Percentiles rank a stretch among this genome's conserved stretches.
These are phyloP conservation scores for Bombus cullumanus DNA, from an alignment of 1,140 invertebrate genomes.

Conservation along the genomic window DNA sequence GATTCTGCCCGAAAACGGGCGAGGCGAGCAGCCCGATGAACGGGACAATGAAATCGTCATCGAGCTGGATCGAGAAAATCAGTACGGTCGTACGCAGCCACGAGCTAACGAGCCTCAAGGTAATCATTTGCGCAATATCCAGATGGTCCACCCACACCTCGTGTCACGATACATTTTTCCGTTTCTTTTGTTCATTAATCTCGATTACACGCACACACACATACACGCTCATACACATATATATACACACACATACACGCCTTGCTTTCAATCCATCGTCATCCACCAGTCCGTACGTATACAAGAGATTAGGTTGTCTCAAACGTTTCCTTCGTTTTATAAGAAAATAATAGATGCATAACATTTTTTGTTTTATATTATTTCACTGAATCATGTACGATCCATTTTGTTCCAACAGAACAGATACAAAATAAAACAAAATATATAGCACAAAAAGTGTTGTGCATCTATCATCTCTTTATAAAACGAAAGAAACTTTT, in stretches of 20 bases:
- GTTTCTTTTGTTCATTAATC: slow-evolving; percentile 18
- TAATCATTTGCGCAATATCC: slow-evolving; percentile 72
- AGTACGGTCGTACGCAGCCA: slow-evolving; percentile 82
- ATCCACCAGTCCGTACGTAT: not conserved
- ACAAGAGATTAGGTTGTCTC: no score
- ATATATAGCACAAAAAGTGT: no score
- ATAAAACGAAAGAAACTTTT: no score
- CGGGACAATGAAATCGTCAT: slow-evolving; percentile 83
- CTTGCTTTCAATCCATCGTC: not conserved
- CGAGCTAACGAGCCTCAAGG: slow-evolving; percentile 83
- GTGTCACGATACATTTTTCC: slow-evolving; percentile 55
- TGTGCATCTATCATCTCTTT: no score
- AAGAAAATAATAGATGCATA: no score
- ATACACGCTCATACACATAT: not conserved
- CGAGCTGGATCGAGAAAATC: slow-evolving; percentile 82
- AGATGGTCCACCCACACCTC: slow-evolving; percentile 43
- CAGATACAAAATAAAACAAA: no score
- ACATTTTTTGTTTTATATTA: no score
- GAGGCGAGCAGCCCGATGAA: slow-evolving; percentile 79
- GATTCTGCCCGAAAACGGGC: slow-evolving; percentile 78
- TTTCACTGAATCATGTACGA: no score
- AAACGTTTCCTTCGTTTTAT: no score
- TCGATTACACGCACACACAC: not conserved
- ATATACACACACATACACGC: not conserved
- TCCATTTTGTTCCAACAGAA: no score